A percentile compares a stretch with the other conserved stretches of the same genome.
These are phyloP conservation scores for Stomorhina lunata DNA, from an alignment of 2,888 invertebrate genomes.

Conservation along the genomic window DNA sequence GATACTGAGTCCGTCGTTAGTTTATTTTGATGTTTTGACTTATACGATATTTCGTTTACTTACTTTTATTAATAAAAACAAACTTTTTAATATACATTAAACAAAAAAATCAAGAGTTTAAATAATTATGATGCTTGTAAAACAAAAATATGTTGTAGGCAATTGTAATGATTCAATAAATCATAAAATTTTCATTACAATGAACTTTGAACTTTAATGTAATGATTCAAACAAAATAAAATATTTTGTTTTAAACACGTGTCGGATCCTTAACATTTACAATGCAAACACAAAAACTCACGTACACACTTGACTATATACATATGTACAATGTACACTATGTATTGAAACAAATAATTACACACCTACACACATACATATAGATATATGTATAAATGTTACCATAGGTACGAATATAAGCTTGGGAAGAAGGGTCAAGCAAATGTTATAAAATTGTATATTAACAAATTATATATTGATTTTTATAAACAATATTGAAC, in stretches of 20 bases:
- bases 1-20: no score
- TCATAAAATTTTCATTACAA: conserved; percentile 12
- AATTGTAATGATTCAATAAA: conserved; percentile 2
- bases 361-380: neutral
- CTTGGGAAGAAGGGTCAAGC: neutral
- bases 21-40: no score
- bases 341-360: no score
- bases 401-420: neutral
- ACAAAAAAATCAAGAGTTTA: no score
- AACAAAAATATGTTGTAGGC: neutral
- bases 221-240: neutral
- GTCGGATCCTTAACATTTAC: neutral
- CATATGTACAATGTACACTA: neutral
- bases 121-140: neutral
- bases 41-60: no score
- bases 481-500: conserved; percentile 23
- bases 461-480: conserved; percentile 48
- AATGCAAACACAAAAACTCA: neutral
- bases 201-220: conserved; percentile 17
- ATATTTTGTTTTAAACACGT: neutral
- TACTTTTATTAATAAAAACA: no score
- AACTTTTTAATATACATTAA: no score
- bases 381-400: neutral
- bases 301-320: neutral
- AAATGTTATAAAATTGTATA: conserved; percentile 4